These are phyloP conservation scores for Opisthograptis luteolata DNA, from an alignment of 2,888 invertebrate genomes.

Conservation along the genomic window DNA sequence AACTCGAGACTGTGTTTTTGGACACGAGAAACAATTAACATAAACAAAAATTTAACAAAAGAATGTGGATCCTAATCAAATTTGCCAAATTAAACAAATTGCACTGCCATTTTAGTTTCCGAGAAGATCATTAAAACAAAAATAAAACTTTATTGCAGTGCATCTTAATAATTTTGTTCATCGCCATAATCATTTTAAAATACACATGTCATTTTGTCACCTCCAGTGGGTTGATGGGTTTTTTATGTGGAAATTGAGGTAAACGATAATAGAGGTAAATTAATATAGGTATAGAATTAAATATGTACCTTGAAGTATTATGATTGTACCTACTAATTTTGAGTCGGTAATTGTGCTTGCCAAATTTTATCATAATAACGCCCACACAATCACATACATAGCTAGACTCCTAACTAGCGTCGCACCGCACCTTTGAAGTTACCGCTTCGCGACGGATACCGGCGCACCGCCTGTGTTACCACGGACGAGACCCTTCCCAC, in stretches of 20 bases:
- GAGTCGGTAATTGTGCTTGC: too few species aligned
- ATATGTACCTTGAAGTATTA: too few species aligned
- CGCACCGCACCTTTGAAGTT: too few species aligned
- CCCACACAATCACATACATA: too few species aligned
- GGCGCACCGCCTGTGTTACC: too few species aligned
- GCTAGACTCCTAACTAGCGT: too few species aligned
- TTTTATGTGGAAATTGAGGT: neutral
- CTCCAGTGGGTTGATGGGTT: neutral
- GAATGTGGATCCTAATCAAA: constrained; percentile 8
- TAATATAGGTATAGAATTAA: too few species aligned
- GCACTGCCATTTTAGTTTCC: constrained; percentile 7
- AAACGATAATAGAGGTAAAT: neutral
- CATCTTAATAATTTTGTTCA: constrained; percentile 2
- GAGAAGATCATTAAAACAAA: constrained; percentile 1
- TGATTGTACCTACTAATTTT: too few species aligned
- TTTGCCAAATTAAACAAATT: constrained; percentile 13
- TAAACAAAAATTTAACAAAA: neutral
- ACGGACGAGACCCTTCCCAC: too few species aligned
- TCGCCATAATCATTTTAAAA: constrained; percentile 1
- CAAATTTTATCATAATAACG: too few species aligned
- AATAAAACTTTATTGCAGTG: constrained; percentile 6
- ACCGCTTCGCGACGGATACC: too few species aligned
- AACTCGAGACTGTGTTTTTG: too few species aligned
- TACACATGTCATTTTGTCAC: constrained; percentile 1
- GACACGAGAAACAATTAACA: neutral